Base-by-base conservation (phyloP, 2,797 vertebrate genomes). In the Helicolenus hilgendorfi region DNA sequence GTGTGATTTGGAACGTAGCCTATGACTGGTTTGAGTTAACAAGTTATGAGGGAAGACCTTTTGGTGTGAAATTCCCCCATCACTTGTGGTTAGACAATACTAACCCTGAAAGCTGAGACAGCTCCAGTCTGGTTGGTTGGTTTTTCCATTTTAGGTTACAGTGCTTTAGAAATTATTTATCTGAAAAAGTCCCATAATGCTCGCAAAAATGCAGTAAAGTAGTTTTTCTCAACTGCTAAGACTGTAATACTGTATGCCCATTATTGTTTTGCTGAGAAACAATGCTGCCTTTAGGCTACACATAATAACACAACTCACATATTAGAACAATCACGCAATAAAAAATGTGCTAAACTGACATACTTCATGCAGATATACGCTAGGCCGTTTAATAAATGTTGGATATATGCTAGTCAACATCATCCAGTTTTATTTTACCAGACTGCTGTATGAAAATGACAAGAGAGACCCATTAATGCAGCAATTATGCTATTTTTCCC, bases 351-450 rank as follows among this genome's bases (percentile, higher is more conserved):
- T 55, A n/a, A 55, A 55, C 20, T 55, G 49, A 55, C 45, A 49
- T 20, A 49, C 49, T 55, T 22, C 11, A 55, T 41, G 62, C 31
- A 56, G 24, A 58, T 13, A 38, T 7, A 11, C 0, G 2, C 4
- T 55, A 22, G 7, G 35, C 9, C 2, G 11, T 79, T 78, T 3
- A 72, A 76, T 56, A 77, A 36, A 26, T 31, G 5, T n/a, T 53
- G 26, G 4, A n/a, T 49, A 59, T 59, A n/a, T 7, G 20, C 10
- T 22, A 36, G 22, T 72, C 31, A 56, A 27, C 29, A 27, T 72
- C 49, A 22, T 55, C 49, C 49, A 55, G 18, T 55, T 55, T 55
- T 55, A 65, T 79, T 76, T 69, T 55, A 41, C 24, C 58, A 36
- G 8, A 45, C 5, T 36, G 20, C 38, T 58, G n/a, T 38, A 45